Evolutionary conservation across 2,797 vertebrate species (phyloP).

Genomic region (Ispidina lecontei): DNA sequence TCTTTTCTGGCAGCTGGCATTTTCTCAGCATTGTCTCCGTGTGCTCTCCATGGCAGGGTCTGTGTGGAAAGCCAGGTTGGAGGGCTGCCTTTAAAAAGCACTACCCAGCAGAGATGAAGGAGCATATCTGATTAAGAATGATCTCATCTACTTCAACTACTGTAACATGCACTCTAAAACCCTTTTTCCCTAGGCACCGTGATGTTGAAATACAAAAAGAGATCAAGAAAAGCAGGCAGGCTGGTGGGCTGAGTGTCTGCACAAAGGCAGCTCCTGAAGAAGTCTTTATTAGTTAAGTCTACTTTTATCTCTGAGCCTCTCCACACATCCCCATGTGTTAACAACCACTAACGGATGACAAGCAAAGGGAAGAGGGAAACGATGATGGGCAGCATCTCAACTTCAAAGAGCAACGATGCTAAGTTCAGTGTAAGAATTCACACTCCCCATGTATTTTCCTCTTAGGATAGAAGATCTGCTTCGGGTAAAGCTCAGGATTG

Average conservation of each 20-base stretch:
- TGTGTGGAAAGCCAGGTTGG: not conserved
- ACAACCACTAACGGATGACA: not conserved
- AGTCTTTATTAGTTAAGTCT: not conserved
- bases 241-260: conserved; percentile 21
- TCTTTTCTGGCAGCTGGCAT: not conserved
- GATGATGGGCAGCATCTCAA: not conserved
- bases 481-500: not conserved
- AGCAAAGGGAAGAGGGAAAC: not conserved
- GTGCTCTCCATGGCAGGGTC: not conserved
- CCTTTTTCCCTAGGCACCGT: conserved; percentile 12
- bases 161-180: conserved; percentile 15
- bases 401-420: not conserved
- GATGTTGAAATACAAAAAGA: not conserved
- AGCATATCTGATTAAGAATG: conserved; percentile 31
- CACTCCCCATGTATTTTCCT: not conserved
- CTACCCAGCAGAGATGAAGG: conserved; percentile 30
- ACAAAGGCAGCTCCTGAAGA: not conserved
- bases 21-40: not conserved
- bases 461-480: not conserved
- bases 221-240: conserved; percentile 39
- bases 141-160: conserved; percentile 28
- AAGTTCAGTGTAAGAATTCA: not conserved
- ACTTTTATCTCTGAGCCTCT: conserved; percentile 45
- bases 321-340: not conserved
- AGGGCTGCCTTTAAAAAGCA: not conserved